Base-by-base conservation (phyloP, 2,888 invertebrate genomes). In the Bursaphelenchus okinawaensis region DNA sequence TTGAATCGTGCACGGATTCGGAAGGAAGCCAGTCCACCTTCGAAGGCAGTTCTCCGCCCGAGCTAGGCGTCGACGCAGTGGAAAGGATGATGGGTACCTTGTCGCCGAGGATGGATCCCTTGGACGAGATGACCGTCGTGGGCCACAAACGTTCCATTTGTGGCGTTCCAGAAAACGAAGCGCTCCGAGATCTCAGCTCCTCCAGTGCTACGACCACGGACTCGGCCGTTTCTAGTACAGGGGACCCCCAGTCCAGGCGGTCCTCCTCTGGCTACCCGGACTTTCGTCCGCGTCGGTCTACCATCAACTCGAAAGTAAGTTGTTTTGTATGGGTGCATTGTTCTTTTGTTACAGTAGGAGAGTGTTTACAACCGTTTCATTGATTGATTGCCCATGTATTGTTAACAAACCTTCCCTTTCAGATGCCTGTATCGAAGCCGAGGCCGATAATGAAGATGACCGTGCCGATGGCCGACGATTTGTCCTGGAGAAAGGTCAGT, bases 401-500 rank as follows among this genome's bases (percentile, higher is more conserved):
- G 19, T 27, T n/a, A n/a, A n/a, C n/a, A n/a, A n/a, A n/a, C n/a
- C n/a, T n/a, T n/a, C 40, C n/a, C 6, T n/a, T 40, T 12, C 40
- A 40, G 40, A 40, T 40, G 40, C 40, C 40, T 16, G 40, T 40
- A 16, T 40, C 40, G 16, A 40, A 40, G n/a, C 40, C 40, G 40
- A 40, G 40, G 56, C 60, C 60, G n/a, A 23, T 59, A 50, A 23
- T 59, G 51, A 50, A 50, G 60, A 31, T 40, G 60, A 59, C 52
- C 4, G 16, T 29, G 1, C 50, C 52, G 3, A 23, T 24, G n/a
- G 16, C 23, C 31, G 60, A 52, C 9, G 31, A 31, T 16, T 19
- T 50, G 19, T 20, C 22, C 1, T 59, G 60, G 60, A 54, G 51
- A 16, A 67, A 66, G 29, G 55, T 57, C 16, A 68, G 63, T 27